Conservation (phyloP, 2,888 invertebrate species). For the Chrysolina oricalcia region DNA sequence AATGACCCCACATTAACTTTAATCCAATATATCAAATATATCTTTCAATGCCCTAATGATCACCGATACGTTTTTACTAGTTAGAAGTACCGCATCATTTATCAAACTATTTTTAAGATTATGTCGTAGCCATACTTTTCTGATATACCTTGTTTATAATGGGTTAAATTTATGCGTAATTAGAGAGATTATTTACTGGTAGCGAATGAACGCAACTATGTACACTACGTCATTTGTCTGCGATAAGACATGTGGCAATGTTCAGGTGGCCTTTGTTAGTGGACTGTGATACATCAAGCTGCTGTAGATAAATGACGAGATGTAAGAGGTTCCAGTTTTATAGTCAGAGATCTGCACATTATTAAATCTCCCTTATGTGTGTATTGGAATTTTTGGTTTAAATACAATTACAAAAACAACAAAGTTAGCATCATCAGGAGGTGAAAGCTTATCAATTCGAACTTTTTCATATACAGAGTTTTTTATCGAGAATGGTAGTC, state of each 20-base stretch:
- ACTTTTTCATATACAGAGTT: too few species aligned
- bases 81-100: conserved; percentile 41
- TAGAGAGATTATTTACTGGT: conserved; percentile 49
- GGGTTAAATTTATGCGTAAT: conserved; percentile 51
- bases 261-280: conserved; percentile 43
- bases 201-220: conserved; percentile 39
- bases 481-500: too few species aligned
- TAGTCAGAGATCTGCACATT: too few species aligned
- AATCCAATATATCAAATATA: conserved; percentile 44
- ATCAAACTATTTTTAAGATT: conserved; percentile 36
- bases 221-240: conserved; percentile 33
- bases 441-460: too few species aligned
- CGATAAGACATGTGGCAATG: conserved; percentile 36
- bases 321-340: background rate
- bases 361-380: too few species aligned
- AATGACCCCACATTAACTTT: conserved; percentile 38
- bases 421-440: too few species aligned
- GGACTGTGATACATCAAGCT: conserved; percentile 30
- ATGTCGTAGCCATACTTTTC: conserved; percentile 36
- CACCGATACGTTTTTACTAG: conserved; percentile 35
- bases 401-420: too few species aligned
- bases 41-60: conserved; percentile 41
- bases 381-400: too few species aligned
- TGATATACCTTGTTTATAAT: conserved; percentile 42
- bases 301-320: conserved; percentile 42